phyloP scores from a whole-genome alignment of 2,113 vertebrate genomes.

The Cebus imitator region DNA sequence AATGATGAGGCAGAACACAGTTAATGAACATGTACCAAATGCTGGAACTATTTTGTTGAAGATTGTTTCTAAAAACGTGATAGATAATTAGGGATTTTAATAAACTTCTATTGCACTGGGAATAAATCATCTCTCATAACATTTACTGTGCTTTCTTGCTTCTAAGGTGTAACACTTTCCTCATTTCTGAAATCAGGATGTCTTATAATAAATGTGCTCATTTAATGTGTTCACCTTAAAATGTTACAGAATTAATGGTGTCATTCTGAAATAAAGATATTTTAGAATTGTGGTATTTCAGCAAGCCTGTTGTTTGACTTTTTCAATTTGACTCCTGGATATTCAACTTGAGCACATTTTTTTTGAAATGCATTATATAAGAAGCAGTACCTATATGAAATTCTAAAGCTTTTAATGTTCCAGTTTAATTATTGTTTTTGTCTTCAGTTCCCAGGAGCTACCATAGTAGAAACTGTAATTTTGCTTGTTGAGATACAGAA shows the following conservation, averaged over 20 bases:
- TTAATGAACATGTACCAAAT: conserved; percentile 63
- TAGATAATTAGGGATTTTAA: conserved; percentile 69
- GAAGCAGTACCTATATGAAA: neutral
- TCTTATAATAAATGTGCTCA: neutral
- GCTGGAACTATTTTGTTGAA: conserved; percentile 61
- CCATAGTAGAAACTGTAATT: neutral
- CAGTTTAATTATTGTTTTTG: neutral
- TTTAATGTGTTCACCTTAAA: neutral
- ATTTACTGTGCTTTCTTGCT: conserved; percentile 29
- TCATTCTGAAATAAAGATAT: conserved; percentile 35
- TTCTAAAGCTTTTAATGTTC: neutral
- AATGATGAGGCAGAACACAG: conserved; percentile 62
- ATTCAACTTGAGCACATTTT: neutral
- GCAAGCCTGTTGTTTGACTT: neutral
- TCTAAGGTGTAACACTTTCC: conserved; percentile 38
- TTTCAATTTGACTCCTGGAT: neutral
- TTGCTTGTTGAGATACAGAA: neutral
- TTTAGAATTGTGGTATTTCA: neutral
- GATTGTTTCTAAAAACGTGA: conserved; percentile 67
- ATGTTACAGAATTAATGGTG: neutral
- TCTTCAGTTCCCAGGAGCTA: neutral
- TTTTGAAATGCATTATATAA: neutral
- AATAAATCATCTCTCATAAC: conserved; percentile 37
- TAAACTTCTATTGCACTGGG: conserved; percentile 56
- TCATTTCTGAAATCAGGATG: conserved; percentile 44